Base-by-base conservation (phyloP, 53 echinoderm and acorn worm species). In the Holothuria scabra region DNA sequence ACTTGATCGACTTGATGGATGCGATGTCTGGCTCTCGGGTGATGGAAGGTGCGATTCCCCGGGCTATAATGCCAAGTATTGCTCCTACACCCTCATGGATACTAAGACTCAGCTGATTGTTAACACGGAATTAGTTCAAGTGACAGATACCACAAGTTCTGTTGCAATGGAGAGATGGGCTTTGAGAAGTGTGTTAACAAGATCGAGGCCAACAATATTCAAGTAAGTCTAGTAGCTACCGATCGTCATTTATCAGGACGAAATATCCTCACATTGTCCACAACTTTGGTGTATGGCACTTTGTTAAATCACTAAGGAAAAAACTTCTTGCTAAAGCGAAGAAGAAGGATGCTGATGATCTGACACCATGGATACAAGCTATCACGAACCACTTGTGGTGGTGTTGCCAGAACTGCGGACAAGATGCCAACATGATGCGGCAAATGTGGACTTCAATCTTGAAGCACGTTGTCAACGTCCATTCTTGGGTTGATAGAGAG, bases 331-430 rank as follows among this genome's bases (percentile, higher is more conserved):
- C 76, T 13, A 85, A 85, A 37, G 67, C 68, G 2, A 84, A 80
- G 37, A 49, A 62, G n/a, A 85, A 79, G 49, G 78, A 79, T 14
- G 66, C 41, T 56, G 49, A 64, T 12, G 85, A 85, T 10, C 46
- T 88, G 31, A 8, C 6, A 20, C 61, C 49, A 0, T 89, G 80
- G 89, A 76, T 85, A 20, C 75, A 76, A 23, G 56, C 79, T 20
- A 57, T 89, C 22, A 31, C 37, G 1, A 67, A 82, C 46, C 89
- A 89, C 69, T 35, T 89, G 21, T 89, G 89, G 89, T 89, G 76
- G 75, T 66, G 67, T 16, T 59, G 75, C 23, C 13, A 41, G 24
- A 37, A 76, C 21, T 89, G 85, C 48, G 46, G 67, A 9, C 58
- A 67, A 34, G 80, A 89, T 31, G n/a, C 32, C 8, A 33, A 28